Conservation (phyloP, 1,140 invertebrate genomes). For the Drosophila hydei region DNA sequence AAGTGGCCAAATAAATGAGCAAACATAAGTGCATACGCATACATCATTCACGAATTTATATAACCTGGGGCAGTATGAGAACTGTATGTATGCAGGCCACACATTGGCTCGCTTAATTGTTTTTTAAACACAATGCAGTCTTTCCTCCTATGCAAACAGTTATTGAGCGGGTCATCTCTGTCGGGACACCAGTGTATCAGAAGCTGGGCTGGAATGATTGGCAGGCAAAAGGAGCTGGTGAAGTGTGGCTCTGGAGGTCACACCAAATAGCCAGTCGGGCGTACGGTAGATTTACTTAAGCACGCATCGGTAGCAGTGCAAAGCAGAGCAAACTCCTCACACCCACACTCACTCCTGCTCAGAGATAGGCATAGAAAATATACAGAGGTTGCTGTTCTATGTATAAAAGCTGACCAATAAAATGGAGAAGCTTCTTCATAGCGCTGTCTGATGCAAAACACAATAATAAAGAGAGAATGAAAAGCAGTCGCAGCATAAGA, state of each 20-base stretch:
- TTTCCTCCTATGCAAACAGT: too few relatives aligned
- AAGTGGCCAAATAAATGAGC: slow-evolving; percentile 1
- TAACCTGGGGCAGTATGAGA: too few relatives aligned
- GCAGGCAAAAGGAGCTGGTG: slow-evolving; percentile 8
- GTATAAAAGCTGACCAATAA: slow-evolving; percentile 56
- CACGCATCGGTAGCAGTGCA: slow-evolving; percentile 50
- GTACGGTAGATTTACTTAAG: slow-evolving; percentile 59
- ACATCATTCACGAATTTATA: background rate
- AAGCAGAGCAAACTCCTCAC: slow-evolving; percentile 5
- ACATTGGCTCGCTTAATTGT: too few relatives aligned
- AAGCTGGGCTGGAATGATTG: slow-evolving; percentile 36
- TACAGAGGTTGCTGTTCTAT: slow-evolving; percentile 62
- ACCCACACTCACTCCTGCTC: background rate
- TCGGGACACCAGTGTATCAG: slow-evolving; percentile 29
- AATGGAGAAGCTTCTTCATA: slow-evolving; percentile 35
- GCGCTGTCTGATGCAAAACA: slow-evolving; percentile 19
- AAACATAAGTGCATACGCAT: too few relatives aligned
- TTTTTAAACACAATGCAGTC: too few relatives aligned
- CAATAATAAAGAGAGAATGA: slow-evolving; percentile 6
- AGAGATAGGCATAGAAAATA: slow-evolving; percentile 40
- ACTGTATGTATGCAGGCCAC: too few relatives aligned
- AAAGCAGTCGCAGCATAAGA: background rate
- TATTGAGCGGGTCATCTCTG: too few relatives aligned
- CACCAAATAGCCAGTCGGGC: slow-evolving; percentile 35
- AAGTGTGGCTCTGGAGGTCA: background rate